Base-by-base conservation (phyloP, 1,140 invertebrate species). In the Muscidifurax raptorellus region DNA sequence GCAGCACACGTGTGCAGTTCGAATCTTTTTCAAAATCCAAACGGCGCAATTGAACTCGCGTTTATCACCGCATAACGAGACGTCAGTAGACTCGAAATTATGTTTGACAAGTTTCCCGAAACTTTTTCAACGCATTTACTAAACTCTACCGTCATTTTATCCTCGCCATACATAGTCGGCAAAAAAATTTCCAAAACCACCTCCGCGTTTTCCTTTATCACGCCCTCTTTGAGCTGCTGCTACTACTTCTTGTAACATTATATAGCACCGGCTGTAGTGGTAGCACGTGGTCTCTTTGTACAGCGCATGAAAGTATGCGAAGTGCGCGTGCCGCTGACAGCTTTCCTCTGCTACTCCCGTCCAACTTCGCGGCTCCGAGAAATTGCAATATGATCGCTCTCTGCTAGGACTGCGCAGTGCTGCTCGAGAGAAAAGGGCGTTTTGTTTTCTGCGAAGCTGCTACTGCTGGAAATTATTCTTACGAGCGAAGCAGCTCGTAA, bases 361-460 rank as follows among this genome's bases (percentile, higher is more conserved):
- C 18, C 52, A 59, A 59, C 52, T 59, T 59, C 52, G 15, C 52
- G 52, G 52, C 52, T 7, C 22, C 52, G 22, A 59, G 52, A 59
- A 59, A 59, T 59, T 59, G 52, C 52, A 59, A 59, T 59, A 59
- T n/a, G 52, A 59, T 59, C 52, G 52, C 52, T n/a, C 52, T 59
- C 22, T 18, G 52, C 52, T 22, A 6, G 52, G 0, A 13, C 47
- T 52, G 36, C 10, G 36, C 36, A 9, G 9, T n/a, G n/a, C n/a
- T n/a, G n/a, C n/a, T n/a, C 36, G 0, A 9, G 36, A 40, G 18
- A 59, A n/a, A 22, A 59, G 52, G 52, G n/a, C 52, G 52, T 59
- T 59, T 59, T 59, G 52, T 59, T 59, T 59, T 59, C 52, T 6
- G 15, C 52, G 52, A 59, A 40, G 36, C 36, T 40, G 52, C 22